Evolutionary conservation across 2,113 vertebrate genomes (phyloP).

Genomic region (Columbina picui): DNA sequence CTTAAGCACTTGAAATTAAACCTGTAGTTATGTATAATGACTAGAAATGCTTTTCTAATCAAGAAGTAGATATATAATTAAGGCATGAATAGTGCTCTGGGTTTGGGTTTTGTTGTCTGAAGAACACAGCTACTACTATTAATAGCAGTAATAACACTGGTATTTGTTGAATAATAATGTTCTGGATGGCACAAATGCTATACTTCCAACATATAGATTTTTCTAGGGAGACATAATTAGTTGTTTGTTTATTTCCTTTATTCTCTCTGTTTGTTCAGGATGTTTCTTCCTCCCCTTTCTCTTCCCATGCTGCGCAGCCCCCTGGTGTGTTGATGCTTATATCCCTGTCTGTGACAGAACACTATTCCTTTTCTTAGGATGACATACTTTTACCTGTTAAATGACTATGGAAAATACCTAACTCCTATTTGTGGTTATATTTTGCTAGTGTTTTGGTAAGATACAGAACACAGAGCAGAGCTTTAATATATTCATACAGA

Average conservation of each 20-base stretch:
- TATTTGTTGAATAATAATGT: neutral
- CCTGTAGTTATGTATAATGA: neutral
- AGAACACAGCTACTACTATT: neutral
- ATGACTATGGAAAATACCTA: neutral
- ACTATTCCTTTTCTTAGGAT: neutral
- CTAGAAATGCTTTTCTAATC: neutral
- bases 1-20: neutral
- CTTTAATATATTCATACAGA: neutral
- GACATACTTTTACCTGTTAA: neutral
- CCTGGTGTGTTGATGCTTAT: neutral
- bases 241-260: neutral
- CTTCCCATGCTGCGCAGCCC: neutral
- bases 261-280: neutral
- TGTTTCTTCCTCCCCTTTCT: neutral
- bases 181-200: neutral
- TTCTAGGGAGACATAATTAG: neutral
- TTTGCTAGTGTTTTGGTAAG: neutral
- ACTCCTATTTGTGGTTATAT: neutral
- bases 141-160: neutral
- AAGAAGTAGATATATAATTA: neutral
- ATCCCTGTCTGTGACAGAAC: neutral
- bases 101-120: neutral
- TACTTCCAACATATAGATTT: neutral
- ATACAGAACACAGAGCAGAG: neutral
- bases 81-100: neutral